Base-by-base conservation (phyloP, 2,113 vertebrate genomes). In the Myxocyprinus asiaticus region DNA sequence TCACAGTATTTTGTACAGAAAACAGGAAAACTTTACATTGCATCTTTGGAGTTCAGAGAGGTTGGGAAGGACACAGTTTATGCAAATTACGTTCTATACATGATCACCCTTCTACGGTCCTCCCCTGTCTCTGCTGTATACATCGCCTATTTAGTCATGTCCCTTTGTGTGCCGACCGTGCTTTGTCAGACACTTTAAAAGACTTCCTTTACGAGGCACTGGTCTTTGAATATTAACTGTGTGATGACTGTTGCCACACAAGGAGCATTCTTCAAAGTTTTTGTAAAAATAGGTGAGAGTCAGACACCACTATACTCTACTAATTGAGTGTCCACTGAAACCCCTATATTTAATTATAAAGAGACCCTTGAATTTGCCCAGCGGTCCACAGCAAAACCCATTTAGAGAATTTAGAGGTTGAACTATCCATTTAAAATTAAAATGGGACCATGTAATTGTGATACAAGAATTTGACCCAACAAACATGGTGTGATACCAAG, bases 171-270 rank as follows among this genome's bases (percentile, higher is more conserved):
- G 85, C 75, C 61, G 75, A 83, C 88, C 22, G 81, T 48, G 88
- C 91, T 92, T 93, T 92, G 92, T 93, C 89, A 89, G 86, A 87
- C 80, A 89, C 89, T 87, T 92, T 91, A 88, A 90, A 90, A 86
- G 83, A 76, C 84, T 84, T 88, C 85, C 89, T 89, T 92, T 91
- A 92, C 85, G 87, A 81, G 83, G 79, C 82, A 81, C 77, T 59
- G 86, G 84, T 88, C 87, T 90, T 91, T 93, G 89, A 93, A 92
- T 92, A 92, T 93, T 89, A 92, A 93, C 92, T 86, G 89, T 91
- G 91, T 91, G 89, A 92, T 91, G 90, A 88, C 82, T 91, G 85
- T 88, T 88, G 85, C 91, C 91, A 93, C 92, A 93, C 91, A 92
- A 87, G 89, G 73, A 91, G 92, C 51, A 69, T 82, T 79, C 86